Base-by-base conservation (phyloP, 1,140 invertebrate genomes). In the Drosophila paulistorum region DNA sequence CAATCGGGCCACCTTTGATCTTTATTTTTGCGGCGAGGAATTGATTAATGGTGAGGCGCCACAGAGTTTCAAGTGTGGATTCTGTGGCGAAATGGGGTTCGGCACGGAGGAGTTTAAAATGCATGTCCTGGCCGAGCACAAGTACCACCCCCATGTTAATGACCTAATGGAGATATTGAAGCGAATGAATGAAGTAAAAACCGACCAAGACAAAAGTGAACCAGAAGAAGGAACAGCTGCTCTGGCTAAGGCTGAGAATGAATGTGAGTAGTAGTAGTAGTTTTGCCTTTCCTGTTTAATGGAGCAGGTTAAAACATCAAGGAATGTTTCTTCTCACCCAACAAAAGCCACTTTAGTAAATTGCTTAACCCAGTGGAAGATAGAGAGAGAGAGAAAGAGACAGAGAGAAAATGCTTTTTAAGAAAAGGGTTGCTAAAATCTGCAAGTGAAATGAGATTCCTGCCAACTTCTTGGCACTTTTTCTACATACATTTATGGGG, bases 41-140 rank as follows among this genome's bases (percentile, higher is more conserved):
- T 7, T 77, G 35, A 62, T 65, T 3, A 59, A 71, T 26, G 80
- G 71, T 7, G 80, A 83, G 1, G 76, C 72, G 1, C 71, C 80
- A 3, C 80, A 79, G 39, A 83, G 71, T 48, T 83, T 65, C 23
- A 76, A 72, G 48, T 83, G 80, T 11, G 66, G 75, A 1, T 76
- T 83, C 11, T 83, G 80, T 7, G 67, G 71, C 1, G 68, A 79
- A 42, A 37, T 61, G 35, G 80, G 80, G 6, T 83, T 79, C 14
- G 67, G 65, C 1, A 26, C 51, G 41, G 62, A 68, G 20, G 80
- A 83, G 37, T 23, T 83, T 58, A 68, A 76, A 11, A 7, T 72
- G 23, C 80, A 83, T 39, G 76, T 83, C 26, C 13, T 60, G 13
- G 33, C 62, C 0, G 54, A 83, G 39, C 80, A 83, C 7, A 45